A percentile compares a stretch with the other conserved stretches of the same genome.
phyloP scores from a whole-genome alignment of 2,888 invertebrate genomes.

The Nephrotoma appendiculata region DNA sequence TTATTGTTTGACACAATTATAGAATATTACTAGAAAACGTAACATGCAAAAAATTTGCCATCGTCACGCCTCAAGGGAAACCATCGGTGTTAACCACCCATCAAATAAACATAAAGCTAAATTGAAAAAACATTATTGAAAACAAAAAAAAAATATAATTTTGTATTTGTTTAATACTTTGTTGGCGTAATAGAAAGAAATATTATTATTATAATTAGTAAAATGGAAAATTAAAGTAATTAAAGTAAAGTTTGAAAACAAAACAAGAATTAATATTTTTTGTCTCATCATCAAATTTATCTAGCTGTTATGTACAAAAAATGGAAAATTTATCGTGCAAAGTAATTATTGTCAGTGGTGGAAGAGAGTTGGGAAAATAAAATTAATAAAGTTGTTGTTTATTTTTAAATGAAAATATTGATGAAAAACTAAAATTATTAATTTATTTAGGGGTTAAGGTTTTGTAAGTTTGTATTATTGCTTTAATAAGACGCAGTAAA shows the following conservation, averaged over 20 bases:
- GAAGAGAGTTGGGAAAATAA: too few relatives aligned
- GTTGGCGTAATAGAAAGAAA: not conserved
- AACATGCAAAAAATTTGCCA: too few relatives aligned
- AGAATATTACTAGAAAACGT: too few relatives aligned
- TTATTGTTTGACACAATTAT: too few relatives aligned
- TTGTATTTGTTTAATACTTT: not conserved
- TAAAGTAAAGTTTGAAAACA: not conserved
- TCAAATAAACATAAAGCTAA: not conserved
- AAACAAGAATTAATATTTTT: not conserved
- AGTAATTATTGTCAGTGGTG: not conserved
- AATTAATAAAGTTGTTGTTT: not conserved
- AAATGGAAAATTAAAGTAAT: not conserved
- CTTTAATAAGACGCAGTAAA: not conserved
- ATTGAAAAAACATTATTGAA: not conserved
- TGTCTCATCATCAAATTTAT: not conserved
- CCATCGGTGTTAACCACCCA: not conserved
- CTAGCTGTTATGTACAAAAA: too few relatives aligned
- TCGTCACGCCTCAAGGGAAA: not conserved
- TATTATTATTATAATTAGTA: not conserved
- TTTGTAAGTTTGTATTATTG: not conserved
- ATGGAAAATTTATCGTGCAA: not conserved
- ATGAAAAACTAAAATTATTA: not conserved
- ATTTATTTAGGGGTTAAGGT: not conserved
- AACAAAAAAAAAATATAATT: not conserved
- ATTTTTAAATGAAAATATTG: not conserved